These are phyloP conservation scores for Etia nguti DNA, from an alignment of 2,113 vertebrate species.

Conservation along the genomic window DNA sequence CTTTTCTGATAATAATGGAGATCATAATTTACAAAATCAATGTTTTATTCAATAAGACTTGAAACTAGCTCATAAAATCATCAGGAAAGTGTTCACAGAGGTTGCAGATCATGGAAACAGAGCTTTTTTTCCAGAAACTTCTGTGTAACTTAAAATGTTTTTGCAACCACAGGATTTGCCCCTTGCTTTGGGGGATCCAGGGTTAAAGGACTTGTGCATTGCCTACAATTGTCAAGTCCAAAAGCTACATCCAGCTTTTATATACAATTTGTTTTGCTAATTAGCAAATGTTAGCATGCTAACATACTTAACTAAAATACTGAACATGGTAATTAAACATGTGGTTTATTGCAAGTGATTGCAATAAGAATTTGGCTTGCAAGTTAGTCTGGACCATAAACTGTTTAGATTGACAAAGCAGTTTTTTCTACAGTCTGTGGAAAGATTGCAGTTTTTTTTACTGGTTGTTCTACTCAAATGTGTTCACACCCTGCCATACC, in stretches of 20 bases:
- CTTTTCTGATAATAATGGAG: not conserved
- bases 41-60: not conserved
- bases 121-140: rapidly evolving
- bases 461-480: not conserved
- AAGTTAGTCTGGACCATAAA: not conserved
- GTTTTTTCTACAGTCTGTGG: not conserved
- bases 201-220: not conserved
- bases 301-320: not conserved
- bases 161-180: not conserved
- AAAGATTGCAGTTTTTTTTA: not conserved
- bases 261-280: not conserved
- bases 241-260: not conserved
- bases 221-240: not conserved
- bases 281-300: not conserved
- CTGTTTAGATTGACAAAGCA: not conserved
- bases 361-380: not conserved
- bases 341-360: not conserved
- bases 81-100: not conserved
- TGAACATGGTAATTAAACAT: not conserved
- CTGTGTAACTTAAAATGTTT: not conserved
- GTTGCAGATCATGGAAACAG: not conserved
- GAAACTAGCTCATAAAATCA: not conserved
- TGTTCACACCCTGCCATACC: not conserved
- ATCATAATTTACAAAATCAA: not conserved
- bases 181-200: not conserved